phyloP scores from a whole-genome alignment of 2,797 vertebrate species.

The Sebastes vulpes region DNA sequence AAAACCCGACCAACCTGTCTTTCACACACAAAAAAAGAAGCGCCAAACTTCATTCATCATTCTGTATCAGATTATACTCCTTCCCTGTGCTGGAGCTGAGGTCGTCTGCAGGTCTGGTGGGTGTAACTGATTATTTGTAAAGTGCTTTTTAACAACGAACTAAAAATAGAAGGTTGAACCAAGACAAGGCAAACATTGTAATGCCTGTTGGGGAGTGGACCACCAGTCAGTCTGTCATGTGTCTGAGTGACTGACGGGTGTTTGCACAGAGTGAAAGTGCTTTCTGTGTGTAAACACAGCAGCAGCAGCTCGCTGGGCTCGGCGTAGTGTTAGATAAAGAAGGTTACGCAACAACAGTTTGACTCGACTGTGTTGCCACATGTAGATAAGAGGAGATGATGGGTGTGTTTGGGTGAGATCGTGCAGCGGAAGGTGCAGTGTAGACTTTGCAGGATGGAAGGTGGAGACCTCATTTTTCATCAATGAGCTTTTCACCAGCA shows the following conservation, averaged over 20 bases:
- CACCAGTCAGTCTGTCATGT: background rate
- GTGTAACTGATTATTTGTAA: background rate
- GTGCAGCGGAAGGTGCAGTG: background rate
- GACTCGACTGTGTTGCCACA: slow-evolving; percentile 12
- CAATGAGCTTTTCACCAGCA: too few relatives aligned
- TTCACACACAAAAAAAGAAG: background rate
- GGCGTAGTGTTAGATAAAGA: background rate
- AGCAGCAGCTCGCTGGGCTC: background rate
- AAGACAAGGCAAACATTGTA: background rate
- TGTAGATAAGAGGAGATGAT: background rate
- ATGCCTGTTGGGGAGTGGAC: background rate
- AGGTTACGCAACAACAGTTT: slow-evolving; percentile 23
- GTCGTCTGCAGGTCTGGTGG: background rate
- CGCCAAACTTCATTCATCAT: background rate
- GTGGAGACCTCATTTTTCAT: background rate
- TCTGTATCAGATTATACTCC: background rate
- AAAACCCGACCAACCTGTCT: background rate
- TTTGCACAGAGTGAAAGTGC: slow-evolving; percentile 40
- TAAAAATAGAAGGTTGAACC: background rate
- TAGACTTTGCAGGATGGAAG: background rate
- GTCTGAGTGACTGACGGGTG: slow-evolving; percentile 4
- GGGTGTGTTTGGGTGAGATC: background rate
- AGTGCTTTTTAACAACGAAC: background rate
- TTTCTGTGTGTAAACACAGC: background rate
- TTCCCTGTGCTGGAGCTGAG: background rate